These are phyloP conservation scores for Serilophus lunatus DNA, from an alignment of 2,113 vertebrate genomes.

Conservation along the genomic window DNA sequence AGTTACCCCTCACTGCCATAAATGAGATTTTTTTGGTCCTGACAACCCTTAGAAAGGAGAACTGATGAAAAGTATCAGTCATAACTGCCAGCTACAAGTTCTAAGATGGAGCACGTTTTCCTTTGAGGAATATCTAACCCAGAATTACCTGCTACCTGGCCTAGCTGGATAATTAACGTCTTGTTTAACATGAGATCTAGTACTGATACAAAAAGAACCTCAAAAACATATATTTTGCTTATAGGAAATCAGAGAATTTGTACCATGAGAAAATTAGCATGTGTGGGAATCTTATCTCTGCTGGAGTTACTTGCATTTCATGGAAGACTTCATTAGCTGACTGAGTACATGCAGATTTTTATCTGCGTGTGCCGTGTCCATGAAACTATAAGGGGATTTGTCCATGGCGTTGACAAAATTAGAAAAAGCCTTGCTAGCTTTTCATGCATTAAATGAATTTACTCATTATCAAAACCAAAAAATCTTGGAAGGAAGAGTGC, in stretches of 20 bases:
- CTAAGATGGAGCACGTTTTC: not conserved
- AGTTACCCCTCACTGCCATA: not conserved
- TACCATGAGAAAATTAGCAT: not conserved
- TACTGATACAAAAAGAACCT: not conserved
- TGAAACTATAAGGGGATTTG: not conserved
- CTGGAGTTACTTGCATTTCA: not conserved
- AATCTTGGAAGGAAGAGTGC: not conserved
- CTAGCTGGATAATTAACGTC: not conserved
- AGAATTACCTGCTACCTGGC: not conserved
- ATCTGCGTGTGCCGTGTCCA: not conserved
- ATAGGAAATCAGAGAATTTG: not conserved
- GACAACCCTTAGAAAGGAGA: not conserved
- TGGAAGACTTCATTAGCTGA: not conserved
- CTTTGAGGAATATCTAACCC: not conserved
- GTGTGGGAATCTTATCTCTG: not conserved
- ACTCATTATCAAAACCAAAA: slow-evolving; percentile 26
- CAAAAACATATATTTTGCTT: not conserved
- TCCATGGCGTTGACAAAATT: not conserved
- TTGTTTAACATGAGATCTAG: not conserved
- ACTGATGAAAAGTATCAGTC: not conserved
- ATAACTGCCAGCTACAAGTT: not conserved
- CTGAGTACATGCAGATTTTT: not conserved
- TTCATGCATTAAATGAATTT: slow-evolving; percentile 9
- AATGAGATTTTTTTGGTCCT: not conserved
- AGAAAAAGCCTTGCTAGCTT: not conserved